phyloP scores from a whole-genome alignment of 2,113 vertebrate genomes.

The Anarhynchus alexandrinus region DNA sequence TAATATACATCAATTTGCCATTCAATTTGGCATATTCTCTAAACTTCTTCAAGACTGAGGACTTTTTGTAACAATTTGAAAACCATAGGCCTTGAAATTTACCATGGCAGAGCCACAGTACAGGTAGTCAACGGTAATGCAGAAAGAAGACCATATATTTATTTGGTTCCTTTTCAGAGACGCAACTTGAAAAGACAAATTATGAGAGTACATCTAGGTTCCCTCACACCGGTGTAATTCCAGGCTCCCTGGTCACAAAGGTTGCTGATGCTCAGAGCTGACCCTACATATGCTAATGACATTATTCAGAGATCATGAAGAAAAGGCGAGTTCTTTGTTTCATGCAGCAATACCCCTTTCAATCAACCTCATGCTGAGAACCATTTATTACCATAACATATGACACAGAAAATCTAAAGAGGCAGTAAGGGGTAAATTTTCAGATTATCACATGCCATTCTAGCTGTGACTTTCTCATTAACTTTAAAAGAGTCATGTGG shows the following conservation, averaged over 20 bases:
- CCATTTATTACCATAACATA: slow-evolving; percentile 43
- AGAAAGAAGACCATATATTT: not conserved
- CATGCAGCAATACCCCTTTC: slow-evolving; percentile 10
- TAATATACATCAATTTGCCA: not conserved
- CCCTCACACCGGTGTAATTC: not conserved
- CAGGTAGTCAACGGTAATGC: not conserved
- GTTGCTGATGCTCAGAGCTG: not conserved
- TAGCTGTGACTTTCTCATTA: slow-evolving; percentile 52
- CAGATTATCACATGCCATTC: slow-evolving; percentile 45
- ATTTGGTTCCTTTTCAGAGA: not conserved
- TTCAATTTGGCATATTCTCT: not conserved
- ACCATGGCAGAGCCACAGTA: not conserved
- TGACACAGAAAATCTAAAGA: slow-evolving; percentile 39
- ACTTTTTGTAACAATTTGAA: not conserved
- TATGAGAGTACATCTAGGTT: not conserved
- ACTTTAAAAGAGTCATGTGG: not conserved
- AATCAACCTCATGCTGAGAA: slow-evolving; percentile 56
- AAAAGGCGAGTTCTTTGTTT: slow-evolving; percentile 25
- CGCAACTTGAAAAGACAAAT: not conserved
- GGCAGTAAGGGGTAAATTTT: slow-evolving; percentile 53
- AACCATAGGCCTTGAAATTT: not conserved
- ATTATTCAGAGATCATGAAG: slow-evolving; percentile 15
- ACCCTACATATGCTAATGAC: slow-evolving; percentile 17
- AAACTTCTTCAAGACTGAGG: not conserved
- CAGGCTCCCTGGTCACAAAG: not conserved